phyloP scores from a whole-genome alignment of 2,113 vertebrate genomes.

The Tenrec ecaudatus region DNA sequence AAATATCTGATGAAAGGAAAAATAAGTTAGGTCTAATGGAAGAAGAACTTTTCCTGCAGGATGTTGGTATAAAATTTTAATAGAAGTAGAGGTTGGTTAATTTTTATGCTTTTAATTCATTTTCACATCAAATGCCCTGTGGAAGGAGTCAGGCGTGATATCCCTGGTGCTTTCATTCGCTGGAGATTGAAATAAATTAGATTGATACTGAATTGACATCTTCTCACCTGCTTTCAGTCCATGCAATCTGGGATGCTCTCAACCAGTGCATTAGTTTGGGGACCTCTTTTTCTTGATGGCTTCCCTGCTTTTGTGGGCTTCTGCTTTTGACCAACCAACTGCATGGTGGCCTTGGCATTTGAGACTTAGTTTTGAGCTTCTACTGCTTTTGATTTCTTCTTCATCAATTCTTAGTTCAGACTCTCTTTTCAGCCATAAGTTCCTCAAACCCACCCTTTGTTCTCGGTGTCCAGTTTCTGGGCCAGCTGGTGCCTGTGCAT shows the following conservation, averaged over 20 bases:
- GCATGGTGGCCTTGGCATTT: not conserved
- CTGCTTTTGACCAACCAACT: not conserved
- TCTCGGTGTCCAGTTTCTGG: not conserved
- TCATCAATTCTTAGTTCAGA: not conserved
- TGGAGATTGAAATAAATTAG: not conserved
- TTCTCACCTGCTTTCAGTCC: not conserved
- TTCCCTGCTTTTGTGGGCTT: not conserved
- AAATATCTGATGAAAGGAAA: too few relatives aligned
- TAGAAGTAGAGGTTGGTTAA: not conserved
- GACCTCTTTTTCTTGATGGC: not conserved
- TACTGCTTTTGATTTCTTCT: not conserved
- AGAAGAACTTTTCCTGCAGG: not conserved
- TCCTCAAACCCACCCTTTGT: not conserved
- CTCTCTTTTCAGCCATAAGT: not conserved
- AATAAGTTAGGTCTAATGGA: not conserved
- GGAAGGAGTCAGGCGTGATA: not conserved
- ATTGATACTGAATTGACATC: not conserved
- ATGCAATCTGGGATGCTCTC: not conserved
- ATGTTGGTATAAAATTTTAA: not conserved
- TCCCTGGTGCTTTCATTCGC: not conserved
- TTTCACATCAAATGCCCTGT: not conserved
- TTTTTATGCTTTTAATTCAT: not conserved
- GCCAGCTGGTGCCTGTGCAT: not conserved
- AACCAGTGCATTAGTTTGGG: too few relatives aligned
- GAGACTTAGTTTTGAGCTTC: slow-evolving; percentile 30